Evolutionary conservation across 2,797 vertebrate genomes (phyloP).

Genomic region (Phataginus tricuspis): DNA sequence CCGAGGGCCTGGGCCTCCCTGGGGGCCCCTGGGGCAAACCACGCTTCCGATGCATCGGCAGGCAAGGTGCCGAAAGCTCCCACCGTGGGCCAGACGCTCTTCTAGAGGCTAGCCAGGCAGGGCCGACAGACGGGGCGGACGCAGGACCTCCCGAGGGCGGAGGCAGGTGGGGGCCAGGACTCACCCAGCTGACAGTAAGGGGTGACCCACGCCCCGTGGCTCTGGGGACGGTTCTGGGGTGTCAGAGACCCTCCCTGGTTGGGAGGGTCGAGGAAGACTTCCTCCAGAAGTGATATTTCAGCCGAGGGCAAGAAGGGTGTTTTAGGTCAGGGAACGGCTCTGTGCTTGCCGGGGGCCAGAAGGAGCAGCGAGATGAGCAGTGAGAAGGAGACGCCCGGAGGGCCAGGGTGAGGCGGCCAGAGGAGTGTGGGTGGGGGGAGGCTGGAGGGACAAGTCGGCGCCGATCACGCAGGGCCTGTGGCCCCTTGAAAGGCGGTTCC

Average conservation of each 20-base stretch:
- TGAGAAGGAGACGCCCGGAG: neutral
- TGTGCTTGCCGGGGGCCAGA: neutral
- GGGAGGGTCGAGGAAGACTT: neutral
- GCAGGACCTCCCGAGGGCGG: neutral
- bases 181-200: neutral
- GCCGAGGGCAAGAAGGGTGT: neutral
- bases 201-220: accelerated
- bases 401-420: neutral
- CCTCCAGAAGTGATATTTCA: neutral
- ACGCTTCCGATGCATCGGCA: neutral
- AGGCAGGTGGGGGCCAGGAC: neutral
- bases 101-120: neutral
- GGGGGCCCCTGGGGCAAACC: neutral
- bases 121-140: neutral
- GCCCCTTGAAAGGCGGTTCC: neutral
- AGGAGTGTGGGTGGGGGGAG: too few relatives aligned
- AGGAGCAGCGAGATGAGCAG: neutral
- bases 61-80: neutral
- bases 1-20: neutral
- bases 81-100: neutral
- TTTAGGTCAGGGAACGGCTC: neutral
- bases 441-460: neutral
- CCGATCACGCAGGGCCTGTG: accelerated
- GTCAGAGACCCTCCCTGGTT: neutral
- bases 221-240: neutral